Percentiles rank a stretch among this genome's conserved stretches.
Conservation (phyloP, 2,113 vertebrate genomes). For the Chlorodrepanis virens region DNA sequence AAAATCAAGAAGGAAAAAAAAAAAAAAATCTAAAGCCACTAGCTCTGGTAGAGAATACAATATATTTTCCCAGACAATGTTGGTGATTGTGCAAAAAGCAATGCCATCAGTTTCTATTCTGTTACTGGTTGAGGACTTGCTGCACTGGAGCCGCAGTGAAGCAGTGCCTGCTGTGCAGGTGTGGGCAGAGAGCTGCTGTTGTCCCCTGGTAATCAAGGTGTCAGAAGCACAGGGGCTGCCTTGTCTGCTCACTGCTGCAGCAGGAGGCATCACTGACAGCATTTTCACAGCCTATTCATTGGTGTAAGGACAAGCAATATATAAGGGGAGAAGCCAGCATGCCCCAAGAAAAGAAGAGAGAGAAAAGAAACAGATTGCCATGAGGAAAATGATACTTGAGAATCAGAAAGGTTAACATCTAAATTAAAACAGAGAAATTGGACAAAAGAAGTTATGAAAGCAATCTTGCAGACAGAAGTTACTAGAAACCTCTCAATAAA, state of each 20-base stretch:
- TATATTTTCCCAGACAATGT: background rate
- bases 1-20: background rate
- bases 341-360: background rate
- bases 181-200: background rate
- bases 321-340: background rate
- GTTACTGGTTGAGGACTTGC: background rate
- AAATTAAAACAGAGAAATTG: background rate
- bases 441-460: background rate
- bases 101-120: background rate
- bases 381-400: background rate
- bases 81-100: background rate
- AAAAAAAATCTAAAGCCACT: background rate
- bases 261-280: background rate
- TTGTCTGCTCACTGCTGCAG: background rate
- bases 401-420: background rate
- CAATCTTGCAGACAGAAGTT: background rate
- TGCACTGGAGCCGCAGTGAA: background rate
- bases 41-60: background rate
- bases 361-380: background rate
- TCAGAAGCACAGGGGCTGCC: background rate
- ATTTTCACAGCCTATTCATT: background rate
- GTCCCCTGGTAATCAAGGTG: background rate
- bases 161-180: background rate
- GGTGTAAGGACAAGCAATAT: background rate
- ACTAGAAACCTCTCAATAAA: background rate